A percentile compares a stretch with the other conserved stretches of the same genome.
Conservation (phyloP, 2,797 vertebrate genomes). For the Anas flavirostris region DNA sequence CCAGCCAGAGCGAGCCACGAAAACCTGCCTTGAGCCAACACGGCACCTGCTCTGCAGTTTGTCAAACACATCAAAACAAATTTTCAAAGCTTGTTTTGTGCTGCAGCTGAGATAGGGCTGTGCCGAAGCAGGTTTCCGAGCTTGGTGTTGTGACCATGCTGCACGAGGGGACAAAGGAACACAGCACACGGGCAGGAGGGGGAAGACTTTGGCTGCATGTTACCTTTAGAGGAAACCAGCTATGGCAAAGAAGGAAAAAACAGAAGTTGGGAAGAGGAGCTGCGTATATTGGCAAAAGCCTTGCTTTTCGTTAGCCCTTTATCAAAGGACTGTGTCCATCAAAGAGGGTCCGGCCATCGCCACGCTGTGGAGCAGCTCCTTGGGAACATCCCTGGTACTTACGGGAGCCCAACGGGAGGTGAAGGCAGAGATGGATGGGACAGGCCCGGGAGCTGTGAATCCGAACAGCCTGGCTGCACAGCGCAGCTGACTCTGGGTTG, state of each 20-base stretch:
- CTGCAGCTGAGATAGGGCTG: background rate
- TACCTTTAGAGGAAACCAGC: background rate
- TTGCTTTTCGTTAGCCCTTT: background rate
- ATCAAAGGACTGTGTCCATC: background rate
- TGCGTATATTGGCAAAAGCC: background rate
- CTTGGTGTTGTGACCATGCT: background rate
- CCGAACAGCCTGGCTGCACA: background rate
- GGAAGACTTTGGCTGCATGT: background rate
- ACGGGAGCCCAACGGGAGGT: background rate
- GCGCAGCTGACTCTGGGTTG: background rate
- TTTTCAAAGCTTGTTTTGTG: background rate
- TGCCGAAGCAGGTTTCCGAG: background rate
- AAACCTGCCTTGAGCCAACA: background rate
- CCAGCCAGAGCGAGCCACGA: accelerated
- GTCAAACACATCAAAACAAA: background rate
- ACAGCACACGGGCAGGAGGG: background rate
- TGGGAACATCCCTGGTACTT: background rate
- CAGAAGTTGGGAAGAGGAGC: background rate
- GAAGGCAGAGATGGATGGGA: background rate
- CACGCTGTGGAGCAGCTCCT: background rate
- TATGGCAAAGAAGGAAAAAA: background rate
- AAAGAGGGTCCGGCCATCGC: background rate
- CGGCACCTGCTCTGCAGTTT: background rate
- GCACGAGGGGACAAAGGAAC: background rate
- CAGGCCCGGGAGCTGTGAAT: background rate